These are phyloP conservation scores for Tyto alba DNA, from an alignment of 2,113 vertebrate species.

Conservation along the genomic window DNA sequence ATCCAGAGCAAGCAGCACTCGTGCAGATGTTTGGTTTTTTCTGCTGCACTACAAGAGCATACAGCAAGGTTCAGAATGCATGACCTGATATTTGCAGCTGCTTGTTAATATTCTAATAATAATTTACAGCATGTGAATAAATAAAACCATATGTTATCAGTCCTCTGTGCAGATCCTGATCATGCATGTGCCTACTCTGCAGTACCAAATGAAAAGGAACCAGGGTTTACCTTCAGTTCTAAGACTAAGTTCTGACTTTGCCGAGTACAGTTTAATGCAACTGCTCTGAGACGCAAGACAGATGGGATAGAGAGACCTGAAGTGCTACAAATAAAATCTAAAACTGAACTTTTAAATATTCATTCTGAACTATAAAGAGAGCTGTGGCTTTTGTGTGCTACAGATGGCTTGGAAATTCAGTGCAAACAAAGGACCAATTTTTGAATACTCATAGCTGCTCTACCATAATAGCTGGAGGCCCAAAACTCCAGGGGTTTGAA, in stretches of 20 bases:
- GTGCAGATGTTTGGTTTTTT: neutral
- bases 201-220: neutral
- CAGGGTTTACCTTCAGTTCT: neutral
- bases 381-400: slow-evolving; percentile 47
- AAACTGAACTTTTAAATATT: slow-evolving; percentile 70
- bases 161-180: neutral
- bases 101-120: neutral
- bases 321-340: slow-evolving; percentile 55
- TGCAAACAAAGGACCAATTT: slow-evolving; percentile 64
- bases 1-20: neutral
- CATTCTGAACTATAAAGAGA: slow-evolving; percentile 61
- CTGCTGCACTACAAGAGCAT: neutral
- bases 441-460: slow-evolving; percentile 52
- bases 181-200: neutral
- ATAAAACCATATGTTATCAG: neutral
- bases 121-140: neutral
- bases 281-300: slow-evolving; percentile 11
- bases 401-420: slow-evolving; percentile 63
- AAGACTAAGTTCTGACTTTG: neutral
- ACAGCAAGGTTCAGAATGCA: neutral
- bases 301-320: slow-evolving; percentile 45
- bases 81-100: neutral
- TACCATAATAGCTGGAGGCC: slow-evolving; percentile 52
- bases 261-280: neutral
- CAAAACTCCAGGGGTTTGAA: slow-evolving; percentile 56